Evolutionary conservation across 2,797 vertebrate genomes (phyloP), one percentile per base, ranked within the genome.

Genomic region (Nyctibius grandis): DNA sequence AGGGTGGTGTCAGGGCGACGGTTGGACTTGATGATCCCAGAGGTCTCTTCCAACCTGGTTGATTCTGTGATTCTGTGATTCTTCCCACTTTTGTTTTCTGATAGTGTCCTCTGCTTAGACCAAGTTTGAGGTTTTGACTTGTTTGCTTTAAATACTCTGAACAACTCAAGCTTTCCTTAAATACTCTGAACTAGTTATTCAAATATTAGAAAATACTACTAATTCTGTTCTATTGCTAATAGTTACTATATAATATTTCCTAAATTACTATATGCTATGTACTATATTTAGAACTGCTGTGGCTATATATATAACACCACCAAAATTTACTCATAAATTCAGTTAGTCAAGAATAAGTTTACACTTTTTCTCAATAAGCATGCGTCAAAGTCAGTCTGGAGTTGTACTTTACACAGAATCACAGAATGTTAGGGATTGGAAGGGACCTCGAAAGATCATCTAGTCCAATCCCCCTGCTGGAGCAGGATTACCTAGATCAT

Each of bases 61-160:
- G n/a, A n/a, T n/a, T n/a, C n/a, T n/a, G n/a, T n/a, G n/a, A n/a
- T n/a, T n/a, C n/a, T n/a, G n/a, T n/a, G n/a, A n/a, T n/a, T n/a
- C 29, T 84, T 84, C 50, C 12, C 11, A 26, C 8, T 10, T 67
- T 72, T 77, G 10, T 53, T 73, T 73, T 89, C 29, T 50, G 17
- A 22, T 31, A 4, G 6, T 19, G 3, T 33, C 23, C 9, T 87
- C 44, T 54, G 33, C 15, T 59, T 76, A 36, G 17, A 44, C 8
- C 2, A 6, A 2, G 0, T 33, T 48, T n/a, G 9, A 18, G 2
- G 11, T 73, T 78, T 53, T 77, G 12, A 21, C 10, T 85, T 0
- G 12, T 33, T 76, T 44, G 25, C 29, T 48, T 63, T 68, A 61
- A 67, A 47, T 75, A 26, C 7, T 57, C 15, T 29, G 25, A 75